These are phyloP conservation scores for Miniopterus natalensis DNA, from an alignment of 2,113 vertebrate species.

Conservation along the genomic window DNA sequence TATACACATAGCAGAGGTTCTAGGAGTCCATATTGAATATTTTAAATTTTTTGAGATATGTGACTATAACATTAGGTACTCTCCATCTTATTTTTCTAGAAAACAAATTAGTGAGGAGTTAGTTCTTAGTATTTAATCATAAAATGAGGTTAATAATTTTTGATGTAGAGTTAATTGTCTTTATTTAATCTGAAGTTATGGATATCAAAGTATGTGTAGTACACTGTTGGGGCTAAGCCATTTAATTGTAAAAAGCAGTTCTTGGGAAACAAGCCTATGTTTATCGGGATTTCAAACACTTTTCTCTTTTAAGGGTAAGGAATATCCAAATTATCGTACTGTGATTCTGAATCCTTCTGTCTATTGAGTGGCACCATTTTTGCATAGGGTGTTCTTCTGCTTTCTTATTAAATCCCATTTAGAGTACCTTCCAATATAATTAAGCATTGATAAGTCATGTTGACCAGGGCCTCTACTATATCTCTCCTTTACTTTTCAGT, in stretches of 20 bases:
- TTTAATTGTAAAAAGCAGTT: conserved; percentile 56
- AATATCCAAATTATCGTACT: neutral
- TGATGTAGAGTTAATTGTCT: neutral
- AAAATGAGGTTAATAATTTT: conserved; percentile 45
- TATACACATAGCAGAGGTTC: neutral
- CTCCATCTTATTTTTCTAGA: conserved; percentile 54
- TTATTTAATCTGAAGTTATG: conserved; percentile 57
- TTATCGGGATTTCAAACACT: conserved; percentile 13
- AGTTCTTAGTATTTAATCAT: conserved; percentile 37
- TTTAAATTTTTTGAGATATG: conserved; percentile 16
- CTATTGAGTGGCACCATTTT: conserved; percentile 25
- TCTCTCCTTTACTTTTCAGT: neutral
- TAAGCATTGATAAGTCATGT: neutral
- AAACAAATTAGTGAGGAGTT: conserved; percentile 42
- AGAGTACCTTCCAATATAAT: conserved; percentile 58
- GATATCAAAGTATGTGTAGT: conserved; percentile 42
- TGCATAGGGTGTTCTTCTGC: neutral
- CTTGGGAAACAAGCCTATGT: neutral
- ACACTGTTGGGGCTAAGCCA: neutral
- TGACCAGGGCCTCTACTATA: neutral
- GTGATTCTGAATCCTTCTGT: neutral
- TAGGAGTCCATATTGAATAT: conserved; percentile 31
- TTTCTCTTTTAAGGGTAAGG: conserved; percentile 19
- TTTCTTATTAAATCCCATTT: conserved; percentile 51
- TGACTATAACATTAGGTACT: conserved; percentile 5